phyloP scores from a whole-genome alignment of 2,888 invertebrate species.

The Phymatocera aterrima region DNA sequence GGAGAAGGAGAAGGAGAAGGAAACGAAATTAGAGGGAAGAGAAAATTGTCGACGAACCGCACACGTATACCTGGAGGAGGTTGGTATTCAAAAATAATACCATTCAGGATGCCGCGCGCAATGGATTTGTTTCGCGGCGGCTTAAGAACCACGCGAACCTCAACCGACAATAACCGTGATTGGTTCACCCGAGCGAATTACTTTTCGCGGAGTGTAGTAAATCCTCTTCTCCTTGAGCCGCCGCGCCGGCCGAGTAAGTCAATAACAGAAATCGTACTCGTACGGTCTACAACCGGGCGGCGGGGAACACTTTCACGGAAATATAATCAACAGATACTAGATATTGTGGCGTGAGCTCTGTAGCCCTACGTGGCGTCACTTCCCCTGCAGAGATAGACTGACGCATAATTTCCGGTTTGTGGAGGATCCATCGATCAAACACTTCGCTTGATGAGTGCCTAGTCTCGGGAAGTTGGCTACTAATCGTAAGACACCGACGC shows the following conservation, averaged over 20 bases:
- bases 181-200: constrained; percentile 21
- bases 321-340: constrained; percentile 67
- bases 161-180: constrained; percentile 31
- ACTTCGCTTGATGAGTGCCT: constrained; percentile 58
- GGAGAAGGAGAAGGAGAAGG: not conserved
- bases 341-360: constrained; percentile 71
- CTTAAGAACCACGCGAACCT: constrained; percentile 41
- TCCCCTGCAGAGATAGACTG: constrained; percentile 71
- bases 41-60: constrained; percentile 19
- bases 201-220: not conserved
- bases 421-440: constrained; percentile 74
- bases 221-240: constrained; percentile 11
- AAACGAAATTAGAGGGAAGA: not conserved
- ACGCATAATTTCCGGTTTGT: constrained; percentile 74
- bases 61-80: too few relatives aligned
- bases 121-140: constrained; percentile 22
- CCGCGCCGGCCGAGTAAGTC: not conserved
- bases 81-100: constrained; percentile 26
- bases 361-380: constrained; percentile 67
- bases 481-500: constrained; percentile 29
- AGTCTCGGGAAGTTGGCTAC: constrained; percentile 22
- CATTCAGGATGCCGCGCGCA: not conserved
- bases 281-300: too few relatives aligned
- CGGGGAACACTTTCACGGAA: constrained; percentile 50
- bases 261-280: constrained; percentile 41